Percentiles rank a stretch among this genome's conserved stretches.
Evolutionary conservation across 2,113 vertebrate genomes (phyloP).

Genomic region (Conger conger): DNA sequence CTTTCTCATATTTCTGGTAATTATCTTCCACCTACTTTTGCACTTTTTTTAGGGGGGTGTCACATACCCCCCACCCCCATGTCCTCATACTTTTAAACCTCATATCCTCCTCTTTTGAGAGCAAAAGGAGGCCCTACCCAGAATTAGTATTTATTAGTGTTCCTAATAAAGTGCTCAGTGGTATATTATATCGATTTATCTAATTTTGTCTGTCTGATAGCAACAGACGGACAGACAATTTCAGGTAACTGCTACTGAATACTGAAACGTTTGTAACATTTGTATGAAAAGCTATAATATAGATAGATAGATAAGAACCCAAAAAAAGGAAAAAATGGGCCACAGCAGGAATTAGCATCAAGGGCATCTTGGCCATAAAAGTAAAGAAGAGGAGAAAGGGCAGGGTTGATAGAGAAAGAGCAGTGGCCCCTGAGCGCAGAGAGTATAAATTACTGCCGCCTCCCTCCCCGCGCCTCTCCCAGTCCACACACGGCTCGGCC

Average conservation of each 20-base stretch:
- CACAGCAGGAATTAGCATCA: constrained; percentile 39
- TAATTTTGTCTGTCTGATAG: too few relatives aligned
- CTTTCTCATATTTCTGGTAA: too few relatives aligned
- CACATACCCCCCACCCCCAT: too few relatives aligned
- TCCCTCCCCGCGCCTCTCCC: constrained; percentile 31
- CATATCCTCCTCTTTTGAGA: too few relatives aligned
- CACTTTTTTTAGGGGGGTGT: too few relatives aligned
- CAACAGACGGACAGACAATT: constrained; percentile 5
- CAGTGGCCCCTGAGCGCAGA: constrained; percentile 14
- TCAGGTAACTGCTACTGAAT: too few relatives aligned
- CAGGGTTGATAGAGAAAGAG: constrained; percentile 33
- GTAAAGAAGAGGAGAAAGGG: constrained; percentile 40
- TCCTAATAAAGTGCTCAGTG: too few relatives aligned
- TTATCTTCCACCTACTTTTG: too few relatives aligned
- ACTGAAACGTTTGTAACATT: too few relatives aligned
- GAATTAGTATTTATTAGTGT: too few relatives aligned
- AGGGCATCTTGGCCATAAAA: constrained; percentile 35
- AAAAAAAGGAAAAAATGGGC: constrained; percentile 25
- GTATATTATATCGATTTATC: neutral
- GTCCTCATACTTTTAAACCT: too few relatives aligned
- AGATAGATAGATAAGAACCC: constrained; percentile 8
- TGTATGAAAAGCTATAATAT: neutral
- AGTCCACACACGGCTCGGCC: constrained; percentile 37
- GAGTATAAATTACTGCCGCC: constrained; percentile 43
- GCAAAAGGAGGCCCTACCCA: too few relatives aligned